Percentiles rank a stretch among this genome's conserved stretches.
phyloP scores from a whole-genome alignment of 2,797 vertebrate genomes.

The Pristis pectinata region DNA sequence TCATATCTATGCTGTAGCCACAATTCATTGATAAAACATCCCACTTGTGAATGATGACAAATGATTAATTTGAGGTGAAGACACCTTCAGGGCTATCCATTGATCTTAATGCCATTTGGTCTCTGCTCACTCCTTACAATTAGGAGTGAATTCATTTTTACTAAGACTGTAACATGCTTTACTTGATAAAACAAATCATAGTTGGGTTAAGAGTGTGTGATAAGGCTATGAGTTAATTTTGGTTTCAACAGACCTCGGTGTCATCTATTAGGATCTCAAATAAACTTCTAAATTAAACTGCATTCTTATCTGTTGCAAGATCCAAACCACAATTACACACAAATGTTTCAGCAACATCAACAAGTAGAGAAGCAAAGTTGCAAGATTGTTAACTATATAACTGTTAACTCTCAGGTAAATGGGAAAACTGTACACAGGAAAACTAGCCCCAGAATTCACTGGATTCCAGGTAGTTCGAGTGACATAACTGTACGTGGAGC shows the following conservation, averaged over 20 bases:
- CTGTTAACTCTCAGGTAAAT: neutral
- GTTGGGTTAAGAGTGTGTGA: neutral
- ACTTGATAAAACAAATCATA: conserved; percentile 17
- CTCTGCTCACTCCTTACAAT: neutral
- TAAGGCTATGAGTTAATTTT: conserved; percentile 11
- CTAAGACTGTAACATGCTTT: neutral
- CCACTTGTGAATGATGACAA: neutral
- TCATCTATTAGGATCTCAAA: neutral
- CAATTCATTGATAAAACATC: neutral
- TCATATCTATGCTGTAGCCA: neutral
- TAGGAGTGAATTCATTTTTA: neutral
- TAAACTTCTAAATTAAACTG: neutral
- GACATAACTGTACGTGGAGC: neutral
- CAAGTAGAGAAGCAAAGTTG: neutral
- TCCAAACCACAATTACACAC: neutral
- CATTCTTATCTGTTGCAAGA: neutral
- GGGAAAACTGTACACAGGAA: neutral
- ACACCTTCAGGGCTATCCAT: neutral
- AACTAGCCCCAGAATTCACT: neutral
- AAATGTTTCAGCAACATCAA: neutral
- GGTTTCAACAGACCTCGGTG: neutral
- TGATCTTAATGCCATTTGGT: neutral
- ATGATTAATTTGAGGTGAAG: neutral
- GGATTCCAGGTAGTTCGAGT: neutral
- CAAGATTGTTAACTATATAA: neutral